These are phyloP conservation scores for Pteropus rufus DNA, from an alignment of 2,797 vertebrate species.

Conservation along the genomic window DNA sequence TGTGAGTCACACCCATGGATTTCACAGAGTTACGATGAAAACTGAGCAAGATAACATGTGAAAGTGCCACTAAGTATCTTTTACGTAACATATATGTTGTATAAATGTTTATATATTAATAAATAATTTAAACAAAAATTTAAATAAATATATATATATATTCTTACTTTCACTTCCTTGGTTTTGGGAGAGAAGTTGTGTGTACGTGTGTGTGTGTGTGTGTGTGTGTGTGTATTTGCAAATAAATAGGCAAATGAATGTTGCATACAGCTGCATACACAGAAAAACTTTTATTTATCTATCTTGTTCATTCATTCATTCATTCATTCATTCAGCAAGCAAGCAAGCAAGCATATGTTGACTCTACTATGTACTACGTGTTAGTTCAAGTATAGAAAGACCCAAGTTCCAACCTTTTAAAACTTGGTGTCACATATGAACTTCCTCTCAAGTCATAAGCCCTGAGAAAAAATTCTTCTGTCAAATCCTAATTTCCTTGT, in stretches of 20 bases:
- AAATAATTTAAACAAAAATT: too few species aligned
- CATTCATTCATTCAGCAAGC: background rate
- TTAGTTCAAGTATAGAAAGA: background rate
- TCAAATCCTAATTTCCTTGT: background rate
- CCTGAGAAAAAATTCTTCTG: background rate
- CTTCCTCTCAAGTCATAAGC: background rate
- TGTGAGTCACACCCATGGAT: background rate
- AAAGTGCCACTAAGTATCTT: background rate
- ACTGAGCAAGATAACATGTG: background rate
- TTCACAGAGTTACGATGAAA: background rate
- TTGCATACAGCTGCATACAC: background rate
- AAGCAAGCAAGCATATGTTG: background rate
- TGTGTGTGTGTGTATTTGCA: background rate
- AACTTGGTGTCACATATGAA: background rate
- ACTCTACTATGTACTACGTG: background rate
- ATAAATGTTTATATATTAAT: background rate
- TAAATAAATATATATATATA: background rate
- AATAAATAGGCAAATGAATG: background rate
- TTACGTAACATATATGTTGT: background rate
- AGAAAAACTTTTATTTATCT: background rate
- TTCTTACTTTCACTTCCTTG: conserved; percentile 25
- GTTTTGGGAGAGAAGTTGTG: background rate
- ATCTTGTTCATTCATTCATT: background rate
- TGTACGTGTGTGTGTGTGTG: background rate
- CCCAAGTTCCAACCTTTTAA: background rate